These are phyloP conservation scores for Luperina nickerlii DNA, from an alignment of 2,888 invertebrate genomes.

Conservation along the genomic window DNA sequence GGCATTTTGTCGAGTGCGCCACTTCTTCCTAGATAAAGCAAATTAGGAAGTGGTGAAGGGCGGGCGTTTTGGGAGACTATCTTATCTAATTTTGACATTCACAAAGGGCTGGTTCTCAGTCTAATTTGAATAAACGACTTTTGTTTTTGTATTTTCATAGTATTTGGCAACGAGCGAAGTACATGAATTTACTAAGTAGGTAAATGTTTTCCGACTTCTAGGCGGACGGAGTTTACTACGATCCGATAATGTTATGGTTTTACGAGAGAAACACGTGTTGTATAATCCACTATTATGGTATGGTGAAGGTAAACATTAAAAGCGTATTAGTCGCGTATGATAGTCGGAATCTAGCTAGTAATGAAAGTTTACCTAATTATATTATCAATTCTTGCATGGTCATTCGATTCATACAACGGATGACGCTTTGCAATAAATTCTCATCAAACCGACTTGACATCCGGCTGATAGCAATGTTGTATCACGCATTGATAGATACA, in stretches of 20 bases:
- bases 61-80: neutral
- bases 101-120: neutral
- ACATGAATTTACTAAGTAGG: neutral
- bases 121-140: neutral
- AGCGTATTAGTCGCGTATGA: neutral
- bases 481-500: slow-evolving; percentile 1
- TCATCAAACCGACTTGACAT: slow-evolving; percentile 33
- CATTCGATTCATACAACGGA: slow-evolving; percentile 33
- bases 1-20: no score
- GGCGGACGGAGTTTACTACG: neutral
- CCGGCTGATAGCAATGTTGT: slow-evolving; percentile 35
- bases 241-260: neutral
- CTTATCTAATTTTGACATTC: neutral
- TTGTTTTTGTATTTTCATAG: neutral
- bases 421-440: slow-evolving; percentile 34
- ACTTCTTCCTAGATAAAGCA: neutral
- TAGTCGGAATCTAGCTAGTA: neutral
- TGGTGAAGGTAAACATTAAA: neutral
- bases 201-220: neutral
- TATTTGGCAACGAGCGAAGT: neutral
- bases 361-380: slow-evolving; percentile 19
- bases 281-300: slow-evolving; percentile 9
- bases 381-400: slow-evolving; percentile 6
- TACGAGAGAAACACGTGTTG: slow-evolving; percentile 9
- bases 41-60: neutral